Evolutionary conservation across 1,140 invertebrate genomes (phyloP), one percentile per base, ranked within the genome.

Genomic region (Helicoverpa zea): DNA sequence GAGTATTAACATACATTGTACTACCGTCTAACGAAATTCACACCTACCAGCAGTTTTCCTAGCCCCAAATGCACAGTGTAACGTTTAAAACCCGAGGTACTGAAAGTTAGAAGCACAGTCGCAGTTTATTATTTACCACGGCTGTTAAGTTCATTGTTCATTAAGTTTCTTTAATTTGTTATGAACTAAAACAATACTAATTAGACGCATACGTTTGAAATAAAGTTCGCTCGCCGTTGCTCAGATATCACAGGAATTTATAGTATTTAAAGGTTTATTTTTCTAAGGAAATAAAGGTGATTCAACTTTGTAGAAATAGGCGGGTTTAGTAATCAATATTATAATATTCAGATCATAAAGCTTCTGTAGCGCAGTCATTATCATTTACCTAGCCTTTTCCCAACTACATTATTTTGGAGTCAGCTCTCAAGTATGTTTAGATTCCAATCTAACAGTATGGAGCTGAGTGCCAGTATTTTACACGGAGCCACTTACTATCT

Each of bases 91-190:
- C 64, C 49, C 18, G 64, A 18, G 35, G n/a, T 30, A 72, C 59
- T 12, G 35, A 64, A 61, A 29, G 47, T 35, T 16, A 1, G 13
- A 30, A 52, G 68, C 49, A 12, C 47, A 13, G 68, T 18, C 51
- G 18, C 75, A 68, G 66, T 77, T 75, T 83, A 84, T 86, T 88
- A 89, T 89, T 86, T 86, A 82, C 72, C 81, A 86, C 84, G 86
- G 82, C 84, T 88, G 87, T 88, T 88, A 87, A 82, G 83, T 81
- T 83, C 81, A 83, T 85, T 85, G 84, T 73, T 83, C 82, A 76
- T 68, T 79, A 70, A 59, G 76, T 68, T 64, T 83, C 78, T 87
- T 87, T 85, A 85, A 87, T 89, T 84, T 89, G 80, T 79, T 79
- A 70, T 9, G 54, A 79, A 79, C 52, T 79, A 70, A 79, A 79